These are phyloP conservation scores for Merops nubicus DNA, from an alignment of 2,113 vertebrate species.

Conservation along the genomic window DNA sequence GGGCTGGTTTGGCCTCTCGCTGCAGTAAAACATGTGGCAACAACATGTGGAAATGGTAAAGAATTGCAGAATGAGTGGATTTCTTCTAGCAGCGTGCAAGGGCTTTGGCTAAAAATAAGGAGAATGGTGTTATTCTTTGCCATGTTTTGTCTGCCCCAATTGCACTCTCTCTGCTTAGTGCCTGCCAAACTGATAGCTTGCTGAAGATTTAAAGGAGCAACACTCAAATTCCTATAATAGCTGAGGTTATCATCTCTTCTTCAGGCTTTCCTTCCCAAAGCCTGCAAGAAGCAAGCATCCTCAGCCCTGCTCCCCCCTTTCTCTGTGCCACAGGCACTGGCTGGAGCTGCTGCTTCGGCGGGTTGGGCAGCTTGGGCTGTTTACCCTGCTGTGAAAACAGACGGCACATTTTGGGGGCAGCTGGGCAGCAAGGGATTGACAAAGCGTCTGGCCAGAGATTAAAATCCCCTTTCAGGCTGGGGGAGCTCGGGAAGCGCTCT, in stretches of 20 bases:
- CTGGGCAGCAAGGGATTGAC: not conserved
- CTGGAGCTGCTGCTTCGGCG: not conserved
- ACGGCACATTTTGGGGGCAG: not conserved
- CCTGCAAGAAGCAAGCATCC: not conserved
- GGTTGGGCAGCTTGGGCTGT: not conserved
- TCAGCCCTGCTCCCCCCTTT: not conserved
- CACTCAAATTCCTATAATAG: not conserved
- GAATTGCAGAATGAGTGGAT: not conserved
- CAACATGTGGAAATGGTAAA: not conserved
- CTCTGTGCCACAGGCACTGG: not conserved
- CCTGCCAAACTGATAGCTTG: slow-evolving; percentile 1
- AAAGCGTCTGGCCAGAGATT: not conserved
- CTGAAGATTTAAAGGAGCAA: slow-evolving; percentile 48
- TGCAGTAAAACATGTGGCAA: not conserved
- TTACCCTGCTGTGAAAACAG: not conserved
- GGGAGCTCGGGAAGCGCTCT: not conserved
- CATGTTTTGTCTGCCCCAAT: slow-evolving; percentile 22
- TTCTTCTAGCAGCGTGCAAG: not conserved
- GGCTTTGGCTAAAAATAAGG: slow-evolving; percentile 48
- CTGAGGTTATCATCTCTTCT: not conserved
- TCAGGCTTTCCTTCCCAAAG: not conserved
- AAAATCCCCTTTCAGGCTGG: not conserved
- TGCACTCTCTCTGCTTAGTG: slow-evolving; percentile 2
- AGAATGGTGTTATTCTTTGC: slow-evolving; percentile 15
- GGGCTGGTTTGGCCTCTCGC: not conserved